These are phyloP conservation scores for Cepaea hortensis DNA, from an alignment of 2,888 invertebrate species.

Conservation along the genomic window DNA sequence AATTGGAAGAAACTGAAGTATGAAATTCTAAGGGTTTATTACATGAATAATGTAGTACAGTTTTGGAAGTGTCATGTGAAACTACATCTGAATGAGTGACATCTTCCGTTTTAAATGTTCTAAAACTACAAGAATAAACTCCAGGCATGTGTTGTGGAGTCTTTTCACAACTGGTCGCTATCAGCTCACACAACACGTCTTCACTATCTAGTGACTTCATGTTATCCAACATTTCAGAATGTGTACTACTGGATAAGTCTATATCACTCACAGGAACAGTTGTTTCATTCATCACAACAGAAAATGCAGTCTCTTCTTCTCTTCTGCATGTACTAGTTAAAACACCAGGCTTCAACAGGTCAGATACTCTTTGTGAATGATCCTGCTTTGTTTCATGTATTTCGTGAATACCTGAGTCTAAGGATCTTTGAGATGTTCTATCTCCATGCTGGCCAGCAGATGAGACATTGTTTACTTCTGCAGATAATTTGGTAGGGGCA, in stretches of 20 bases:
- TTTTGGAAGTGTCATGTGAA: not conserved
- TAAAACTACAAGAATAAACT: not conserved
- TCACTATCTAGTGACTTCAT: not conserved
- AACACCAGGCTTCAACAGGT: not conserved
- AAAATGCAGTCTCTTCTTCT: not conserved
- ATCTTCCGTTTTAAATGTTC: not conserved
- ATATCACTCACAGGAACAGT: not conserved
- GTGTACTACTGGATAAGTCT: not conserved
- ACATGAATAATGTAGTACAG: not conserved
- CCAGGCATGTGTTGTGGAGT: not conserved
- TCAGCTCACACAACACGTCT: not conserved
- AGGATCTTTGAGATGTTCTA: not conserved
- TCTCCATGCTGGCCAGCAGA: not conserved
- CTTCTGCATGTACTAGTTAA: too few species aligned
- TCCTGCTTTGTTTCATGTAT: not conserved
- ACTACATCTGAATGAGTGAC: not conserved
- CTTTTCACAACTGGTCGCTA: not conserved
- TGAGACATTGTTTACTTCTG: not conserved
- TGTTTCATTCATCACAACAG: not conserved
- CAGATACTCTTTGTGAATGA: not conserved
- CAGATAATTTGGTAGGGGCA: not conserved
- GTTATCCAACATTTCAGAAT: not conserved
- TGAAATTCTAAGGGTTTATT: not conserved
- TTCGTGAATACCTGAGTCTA: not conserved
- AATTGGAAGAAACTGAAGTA: constrained; percentile 16